These are phyloP conservation scores for human (Homo sapiens) DNA, from an alignment of 2,113 vertebrate species.

Conservation along the genomic window GRCh38 chr9:82170001-82170500, in stretches of 20 bases:
- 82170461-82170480: constrained; percentile 56
- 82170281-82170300: constrained; percentile 74
- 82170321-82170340: constrained; percentile 76
- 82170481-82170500: constrained; percentile 55
- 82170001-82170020: constrained; percentile 55
- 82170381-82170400: constrained; percentile 53
- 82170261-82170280: constrained; percentile 77
- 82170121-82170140: constrained; percentile 75
- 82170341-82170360: constrained; percentile 79
- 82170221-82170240: constrained; percentile 65
- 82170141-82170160: constrained; percentile 62
- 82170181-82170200: constrained; percentile 73
- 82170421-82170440: constrained; percentile 76
- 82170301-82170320: constrained; percentile 75
- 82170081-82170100: constrained; percentile 68
- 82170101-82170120: constrained; percentile 72
- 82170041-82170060: constrained; percentile 73
- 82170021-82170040: constrained; percentile 61
- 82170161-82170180: constrained; percentile 76
- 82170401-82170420: constrained; percentile 73
- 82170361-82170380: constrained; percentile 78
- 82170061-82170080: constrained; percentile 59
- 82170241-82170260: constrained; percentile 72
- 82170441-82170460: constrained; percentile 72
- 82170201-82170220: constrained; percentile 69